phyloP scores from a whole-genome alignment of 2,797 vertebrate genomes.

The Sebastes melanostomus region DNA sequence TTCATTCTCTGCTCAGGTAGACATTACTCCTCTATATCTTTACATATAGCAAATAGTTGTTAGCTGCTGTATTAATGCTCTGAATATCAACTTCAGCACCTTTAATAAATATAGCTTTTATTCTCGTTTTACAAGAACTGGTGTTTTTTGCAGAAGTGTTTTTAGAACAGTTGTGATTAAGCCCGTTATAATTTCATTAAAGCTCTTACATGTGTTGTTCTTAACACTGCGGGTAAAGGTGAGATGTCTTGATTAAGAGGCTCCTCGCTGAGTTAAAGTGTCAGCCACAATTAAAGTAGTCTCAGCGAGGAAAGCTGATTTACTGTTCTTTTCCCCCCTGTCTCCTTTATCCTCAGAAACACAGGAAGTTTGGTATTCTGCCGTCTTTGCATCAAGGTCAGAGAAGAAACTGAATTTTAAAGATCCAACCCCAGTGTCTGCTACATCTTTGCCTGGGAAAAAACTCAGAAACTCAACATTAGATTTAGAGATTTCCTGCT shows the following conservation, averaged over 20 bases:
- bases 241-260: constrained; percentile 36
- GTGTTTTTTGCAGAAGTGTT: too few relatives aligned
- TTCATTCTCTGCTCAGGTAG: too few relatives aligned
- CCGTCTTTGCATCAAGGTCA: constrained; percentile 37
- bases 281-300: constrained; percentile 22
- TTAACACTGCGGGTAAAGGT: neutral
- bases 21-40: too few relatives aligned
- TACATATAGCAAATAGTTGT: too few relatives aligned
- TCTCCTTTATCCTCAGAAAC: neutral
- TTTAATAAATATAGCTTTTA: neutral
- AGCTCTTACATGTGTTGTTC: neutral
- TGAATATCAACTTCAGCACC: too few relatives aligned
- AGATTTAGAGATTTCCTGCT: neutral
- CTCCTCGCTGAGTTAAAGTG: constrained; percentile 2
- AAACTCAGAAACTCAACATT: neutral
- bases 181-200: neutral
- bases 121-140: neutral
- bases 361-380: neutral
- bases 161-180: neutral
- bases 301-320: neutral
- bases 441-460: neutral
- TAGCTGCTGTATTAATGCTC: too few relatives aligned
- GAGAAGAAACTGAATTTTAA: constrained; percentile 27
- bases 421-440: neutral
- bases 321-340: neutral